Percentiles rank a stretch among this genome's conserved stretches.
These are phyloP conservation scores for Phoxinus dragarum DNA, from an alignment of 2,797 vertebrate genomes.

Conservation along the genomic window DNA sequence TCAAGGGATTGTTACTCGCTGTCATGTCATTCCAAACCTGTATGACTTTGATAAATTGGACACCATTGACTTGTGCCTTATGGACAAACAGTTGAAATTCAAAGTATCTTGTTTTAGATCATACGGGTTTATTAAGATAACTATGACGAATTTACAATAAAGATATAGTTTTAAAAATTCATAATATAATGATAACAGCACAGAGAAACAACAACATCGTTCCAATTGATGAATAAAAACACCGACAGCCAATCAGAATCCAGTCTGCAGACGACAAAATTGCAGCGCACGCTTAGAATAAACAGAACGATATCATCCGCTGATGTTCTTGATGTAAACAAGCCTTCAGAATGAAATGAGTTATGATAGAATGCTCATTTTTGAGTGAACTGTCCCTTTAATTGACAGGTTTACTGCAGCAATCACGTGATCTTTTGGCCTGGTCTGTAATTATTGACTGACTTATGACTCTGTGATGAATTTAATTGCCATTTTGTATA, in stretches of 20 bases:
- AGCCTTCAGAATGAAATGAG: not conserved
- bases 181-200: no score
- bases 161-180: no score
- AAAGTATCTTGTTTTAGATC: not conserved
- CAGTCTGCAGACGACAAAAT: not conserved
- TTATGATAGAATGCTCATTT: not conserved
- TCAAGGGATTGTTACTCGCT: not conserved
- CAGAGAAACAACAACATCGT: not conserved
- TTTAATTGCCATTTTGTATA: not conserved
- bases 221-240: not conserved
- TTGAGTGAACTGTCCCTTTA: not conserved
- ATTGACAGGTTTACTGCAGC: not conserved
- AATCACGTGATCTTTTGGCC: not conserved
- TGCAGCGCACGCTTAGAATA: not conserved
- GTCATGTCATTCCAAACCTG: not conserved
- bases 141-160: no score
- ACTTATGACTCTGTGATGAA: not conserved
- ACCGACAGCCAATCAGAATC: not conserved
- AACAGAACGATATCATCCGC: rapidly evolving
- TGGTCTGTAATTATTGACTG: not conserved
- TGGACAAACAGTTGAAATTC: not conserved
- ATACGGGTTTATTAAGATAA: not conserved
- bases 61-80: not conserved
- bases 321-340: not conserved
- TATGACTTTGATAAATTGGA: not conserved